Percentiles rank a stretch among this genome's conserved stretches.
Conservation (phyloP, 2,888 invertebrate genomes). For the Leptinotarsa rubiginosa region DNA sequence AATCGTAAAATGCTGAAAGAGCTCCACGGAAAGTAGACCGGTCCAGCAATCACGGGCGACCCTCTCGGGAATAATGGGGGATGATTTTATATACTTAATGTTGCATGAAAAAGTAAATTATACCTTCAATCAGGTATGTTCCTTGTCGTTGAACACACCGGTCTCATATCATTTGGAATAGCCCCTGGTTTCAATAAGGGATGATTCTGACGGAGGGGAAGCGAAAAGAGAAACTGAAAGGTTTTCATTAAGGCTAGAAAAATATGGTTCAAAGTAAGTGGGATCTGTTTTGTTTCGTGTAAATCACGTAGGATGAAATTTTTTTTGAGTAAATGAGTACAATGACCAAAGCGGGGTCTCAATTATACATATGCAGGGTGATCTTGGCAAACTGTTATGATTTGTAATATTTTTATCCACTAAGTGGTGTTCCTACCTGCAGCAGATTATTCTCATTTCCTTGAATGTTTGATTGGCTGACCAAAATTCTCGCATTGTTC, state of each 20-base stretch:
- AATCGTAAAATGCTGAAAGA: conserved; percentile 22
- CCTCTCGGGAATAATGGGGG: neutral
- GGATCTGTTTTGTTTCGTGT: too few relatives aligned
- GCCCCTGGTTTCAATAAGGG: too few relatives aligned
- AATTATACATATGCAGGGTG: too few relatives aligned
- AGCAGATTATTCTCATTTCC: conserved; percentile 71
- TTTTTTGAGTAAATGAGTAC: too few relatives aligned
- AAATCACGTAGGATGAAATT: too few relatives aligned
- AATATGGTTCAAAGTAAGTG: too few relatives aligned
- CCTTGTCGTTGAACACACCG: neutral
- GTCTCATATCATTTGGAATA: too few relatives aligned
- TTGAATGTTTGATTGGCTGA: conserved; percentile 75
- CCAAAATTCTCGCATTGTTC: conserved; percentile 85
- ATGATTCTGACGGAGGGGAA: too few relatives aligned
- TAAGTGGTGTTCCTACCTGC: conserved; percentile 67
- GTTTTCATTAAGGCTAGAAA: too few relatives aligned
- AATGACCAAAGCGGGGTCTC: too few relatives aligned
- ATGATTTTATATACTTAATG: neutral
- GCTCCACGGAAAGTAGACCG: neutral
- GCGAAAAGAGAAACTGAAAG: too few relatives aligned
- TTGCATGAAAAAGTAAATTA: neutral
- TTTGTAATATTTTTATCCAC: neutral
- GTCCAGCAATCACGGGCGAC: neutral
- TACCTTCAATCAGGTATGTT: neutral
- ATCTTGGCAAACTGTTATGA: too few relatives aligned